Conservation (phyloP, 1,140 invertebrate genomes). For the Bombus waltoni region DNA sequence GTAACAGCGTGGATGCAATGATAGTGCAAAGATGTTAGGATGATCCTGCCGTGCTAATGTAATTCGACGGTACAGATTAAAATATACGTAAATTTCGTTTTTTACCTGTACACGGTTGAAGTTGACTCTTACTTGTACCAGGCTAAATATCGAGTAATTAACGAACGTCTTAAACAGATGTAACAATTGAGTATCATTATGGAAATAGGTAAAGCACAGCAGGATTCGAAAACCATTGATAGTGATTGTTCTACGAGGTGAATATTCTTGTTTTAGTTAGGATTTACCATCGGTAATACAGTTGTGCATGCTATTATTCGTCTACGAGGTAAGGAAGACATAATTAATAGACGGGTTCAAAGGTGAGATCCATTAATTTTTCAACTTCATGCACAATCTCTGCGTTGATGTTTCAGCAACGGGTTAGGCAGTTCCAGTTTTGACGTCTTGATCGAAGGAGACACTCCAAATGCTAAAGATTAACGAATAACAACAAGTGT, state of each 20-base stretch:
- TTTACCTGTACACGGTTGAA: constrained; percentile 19
- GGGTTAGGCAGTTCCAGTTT: constrained; percentile 68
- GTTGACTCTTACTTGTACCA: background rate
- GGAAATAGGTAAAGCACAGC: constrained; percentile 50
- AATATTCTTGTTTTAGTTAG: constrained; percentile 26
- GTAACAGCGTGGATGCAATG: constrained; percentile 35
- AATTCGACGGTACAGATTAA: background rate
- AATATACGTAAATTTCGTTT: background rate
- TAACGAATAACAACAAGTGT: constrained; percentile 60
- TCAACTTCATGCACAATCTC: constrained; percentile 71
- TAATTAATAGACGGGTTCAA: constrained; percentile 62
- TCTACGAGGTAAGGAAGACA: constrained; percentile 70
- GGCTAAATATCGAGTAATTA: background rate
- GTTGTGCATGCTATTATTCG: constrained; percentile 70
- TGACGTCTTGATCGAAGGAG: constrained; percentile 64
- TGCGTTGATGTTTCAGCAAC: constrained; percentile 63
- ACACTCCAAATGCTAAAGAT: constrained; percentile 70
- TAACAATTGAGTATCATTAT: background rate
- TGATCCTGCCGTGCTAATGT: constrained; percentile 44
- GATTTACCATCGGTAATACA: constrained; percentile 43
- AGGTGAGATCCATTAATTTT: constrained; percentile 70
- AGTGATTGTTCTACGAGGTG: constrained; percentile 48
- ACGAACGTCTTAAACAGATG: background rate
- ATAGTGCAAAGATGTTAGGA: constrained; percentile 41
- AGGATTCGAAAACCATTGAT: constrained; percentile 25